Conservation (phyloP, 1,140 invertebrate genomes). For the Caerostris darwini region DNA sequence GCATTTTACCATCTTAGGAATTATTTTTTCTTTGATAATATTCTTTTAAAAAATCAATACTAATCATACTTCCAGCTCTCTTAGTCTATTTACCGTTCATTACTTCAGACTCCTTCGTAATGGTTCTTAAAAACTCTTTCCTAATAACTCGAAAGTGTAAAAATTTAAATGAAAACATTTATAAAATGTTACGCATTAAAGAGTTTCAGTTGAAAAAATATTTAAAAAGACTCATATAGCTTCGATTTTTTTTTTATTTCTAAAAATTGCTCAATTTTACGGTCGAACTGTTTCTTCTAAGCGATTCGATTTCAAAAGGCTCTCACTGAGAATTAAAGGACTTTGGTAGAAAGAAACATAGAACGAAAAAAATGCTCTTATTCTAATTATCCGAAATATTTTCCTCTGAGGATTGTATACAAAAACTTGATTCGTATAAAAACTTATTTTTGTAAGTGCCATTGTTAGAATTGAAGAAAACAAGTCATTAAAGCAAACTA, state of each 20-base stretch:
- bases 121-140: slow-evolving; percentile 6
- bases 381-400: too few relatives aligned
- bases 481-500: too few relatives aligned
- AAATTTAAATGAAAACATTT: not conserved
- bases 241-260: not conserved
- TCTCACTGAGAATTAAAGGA: slow-evolving; percentile 19
- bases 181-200: not conserved
- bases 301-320: slow-evolving; percentile 19
- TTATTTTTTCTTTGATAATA: too few relatives aligned
- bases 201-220: not conserved
- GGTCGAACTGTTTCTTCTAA: slow-evolving; percentile 18
- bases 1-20: too few relatives aligned
- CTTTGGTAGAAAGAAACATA: too few relatives aligned
- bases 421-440: too few relatives aligned
- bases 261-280: not conserved
- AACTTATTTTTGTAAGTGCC: too few relatives aligned
- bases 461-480: too few relatives aligned
- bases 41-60: too few relatives aligned
- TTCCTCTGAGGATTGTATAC: too few relatives aligned
- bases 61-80: not conserved
- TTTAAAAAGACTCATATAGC: not conserved
- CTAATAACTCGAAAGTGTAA: slow-evolving; percentile 27
- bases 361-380: too few relatives aligned
- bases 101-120: not conserved
- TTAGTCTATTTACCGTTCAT: not conserved